Base-by-base conservation (phyloP, 1,140 invertebrate species). In the Nephotettix cincticeps region DNA sequence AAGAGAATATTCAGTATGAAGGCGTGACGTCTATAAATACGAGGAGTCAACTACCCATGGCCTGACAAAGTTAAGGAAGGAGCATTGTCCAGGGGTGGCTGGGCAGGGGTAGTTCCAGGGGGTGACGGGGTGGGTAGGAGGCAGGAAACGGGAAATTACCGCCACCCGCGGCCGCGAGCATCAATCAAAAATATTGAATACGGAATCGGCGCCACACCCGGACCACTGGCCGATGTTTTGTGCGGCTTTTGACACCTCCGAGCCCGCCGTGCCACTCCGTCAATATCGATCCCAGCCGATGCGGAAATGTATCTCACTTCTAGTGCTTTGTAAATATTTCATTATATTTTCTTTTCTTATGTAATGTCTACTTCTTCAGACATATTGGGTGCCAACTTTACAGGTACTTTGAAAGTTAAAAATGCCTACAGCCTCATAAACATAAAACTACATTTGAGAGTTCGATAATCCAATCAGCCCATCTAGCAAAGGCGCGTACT, bases 181-280 rank as follows among this genome's bases (percentile, higher is more conserved):
- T 51, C 47, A 51, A 51, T 51, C 47, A 51, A 51, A 51, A 51
- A 51, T 51, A 51, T 51, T 51, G 47, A 51, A 51, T 51, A 51
- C 47, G 47, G 47, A 51, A 51, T 51, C 47, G 47, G 47, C 47
- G 47, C 47, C 47, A 51, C 47, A 51, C 47, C 47, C 47, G 47
- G 21, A 17, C 47, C 14, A 51, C 47, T 51, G 47, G 47, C 47
- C 47, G 21, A 17, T 21, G 47, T 21, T 51, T 51, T 51, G 47
- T 51, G 32, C 14, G 32, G 32, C 32, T 36, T 36, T 36, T 36
- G 32, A 36, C 32, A 36, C 32, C 32, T 36, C n/a, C 14, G 32
- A 36, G 32, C 14, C 32, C 32, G 4, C 32, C 32, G 32, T 36
- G 14, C 4, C 14, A 4, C 32, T 36, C 32, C 32, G 32, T 36